Percentiles rank a stretch among this genome's conserved stretches.
phyloP scores from a whole-genome alignment of 2,113 vertebrate species.

The Elephas maximus region DNA sequence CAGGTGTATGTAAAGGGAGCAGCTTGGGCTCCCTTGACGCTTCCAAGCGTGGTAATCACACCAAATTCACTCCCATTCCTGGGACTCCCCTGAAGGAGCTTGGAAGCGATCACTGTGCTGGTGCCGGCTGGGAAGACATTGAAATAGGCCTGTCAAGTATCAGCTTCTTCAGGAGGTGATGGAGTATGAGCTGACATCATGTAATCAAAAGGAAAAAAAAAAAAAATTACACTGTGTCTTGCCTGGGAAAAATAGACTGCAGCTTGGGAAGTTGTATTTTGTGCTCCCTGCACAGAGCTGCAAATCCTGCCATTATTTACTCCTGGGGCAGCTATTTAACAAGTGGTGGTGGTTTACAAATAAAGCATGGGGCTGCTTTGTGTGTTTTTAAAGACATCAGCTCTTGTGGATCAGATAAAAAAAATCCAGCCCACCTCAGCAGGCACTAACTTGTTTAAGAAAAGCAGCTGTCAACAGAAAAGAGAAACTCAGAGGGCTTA shows the following conservation, averaged over 20 bases:
- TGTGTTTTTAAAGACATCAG: constrained; percentile 45
- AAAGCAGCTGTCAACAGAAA: constrained; percentile 72
- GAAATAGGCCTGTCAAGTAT: constrained; percentile 67
- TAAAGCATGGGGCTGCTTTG: constrained; percentile 50
- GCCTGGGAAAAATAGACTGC: constrained; percentile 68
- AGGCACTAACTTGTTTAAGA: constrained; percentile 79
- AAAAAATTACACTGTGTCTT: constrained; percentile 69
- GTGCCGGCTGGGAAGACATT: constrained; percentile 36
- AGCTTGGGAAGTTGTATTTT: constrained; percentile 62
- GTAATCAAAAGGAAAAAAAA: constrained; percentile 71
- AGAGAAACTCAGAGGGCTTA: constrained; percentile 41
- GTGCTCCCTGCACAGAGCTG: constrained; percentile 27
- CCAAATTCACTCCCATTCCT: constrained; percentile 42
- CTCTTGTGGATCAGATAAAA: constrained; percentile 67
- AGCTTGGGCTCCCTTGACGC: not conserved
- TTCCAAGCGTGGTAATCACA: constrained; percentile 66
- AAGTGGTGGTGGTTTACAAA: constrained; percentile 57
- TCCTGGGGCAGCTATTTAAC: constrained; percentile 51
- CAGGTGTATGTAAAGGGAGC: not conserved
- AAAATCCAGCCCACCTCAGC: constrained; percentile 74
- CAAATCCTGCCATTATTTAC: not conserved
- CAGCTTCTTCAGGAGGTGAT: constrained; percentile 64
- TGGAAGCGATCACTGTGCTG: constrained; percentile 70
- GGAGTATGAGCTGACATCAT: constrained; percentile 60
- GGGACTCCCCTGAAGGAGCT: constrained; percentile 54